Conservation (phyloP, 1,140 invertebrate genomes). For the Drosophila dunni region DNA sequence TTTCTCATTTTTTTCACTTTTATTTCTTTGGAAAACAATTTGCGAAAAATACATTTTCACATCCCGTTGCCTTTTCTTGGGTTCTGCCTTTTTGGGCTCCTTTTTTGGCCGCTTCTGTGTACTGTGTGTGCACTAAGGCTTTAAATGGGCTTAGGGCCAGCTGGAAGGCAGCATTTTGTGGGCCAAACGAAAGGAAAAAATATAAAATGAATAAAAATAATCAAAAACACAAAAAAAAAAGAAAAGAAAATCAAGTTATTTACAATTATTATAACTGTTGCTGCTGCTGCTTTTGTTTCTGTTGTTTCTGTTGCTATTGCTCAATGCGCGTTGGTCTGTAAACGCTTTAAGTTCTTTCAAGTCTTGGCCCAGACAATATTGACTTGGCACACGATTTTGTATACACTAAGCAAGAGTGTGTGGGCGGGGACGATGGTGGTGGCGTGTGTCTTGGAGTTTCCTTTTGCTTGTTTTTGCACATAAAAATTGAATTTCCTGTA, state of each 20-base stretch:
- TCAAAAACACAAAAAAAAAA: constrained; percentile 9
- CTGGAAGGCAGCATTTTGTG: constrained; percentile 44
- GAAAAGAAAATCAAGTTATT: constrained; percentile 69
- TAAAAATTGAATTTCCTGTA: constrained; percentile 79
- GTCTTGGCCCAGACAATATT: constrained; percentile 55
- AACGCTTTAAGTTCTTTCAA: constrained; percentile 72
- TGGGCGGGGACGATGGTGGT: constrained; percentile 24
- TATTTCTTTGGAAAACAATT: constrained; percentile 57
- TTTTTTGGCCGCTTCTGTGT: constrained; percentile 23
- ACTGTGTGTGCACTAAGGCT: constrained; percentile 50
- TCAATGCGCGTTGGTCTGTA: constrained; percentile 66
- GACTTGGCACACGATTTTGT: constrained; percentile 41
- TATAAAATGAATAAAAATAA: no score
- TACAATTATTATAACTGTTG: constrained; percentile 72
- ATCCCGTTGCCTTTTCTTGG: constrained; percentile 48
- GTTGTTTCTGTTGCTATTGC: constrained; percentile 38
- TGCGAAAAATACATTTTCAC: constrained; percentile 52
- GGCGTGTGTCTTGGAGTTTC: constrained; percentile 46
- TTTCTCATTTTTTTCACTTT: constrained; percentile 16
- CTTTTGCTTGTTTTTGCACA: constrained; percentile 53
- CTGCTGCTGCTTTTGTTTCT: constrained; percentile 8
- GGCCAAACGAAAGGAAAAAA: constrained; percentile 17
- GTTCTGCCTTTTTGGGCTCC: constrained; percentile 19
- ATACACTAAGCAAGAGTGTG: constrained; percentile 1
- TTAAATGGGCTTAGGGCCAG: constrained; percentile 55